Evolutionary conservation across 2,113 vertebrate species (phyloP).

Genomic region (Channa argus): DNA sequence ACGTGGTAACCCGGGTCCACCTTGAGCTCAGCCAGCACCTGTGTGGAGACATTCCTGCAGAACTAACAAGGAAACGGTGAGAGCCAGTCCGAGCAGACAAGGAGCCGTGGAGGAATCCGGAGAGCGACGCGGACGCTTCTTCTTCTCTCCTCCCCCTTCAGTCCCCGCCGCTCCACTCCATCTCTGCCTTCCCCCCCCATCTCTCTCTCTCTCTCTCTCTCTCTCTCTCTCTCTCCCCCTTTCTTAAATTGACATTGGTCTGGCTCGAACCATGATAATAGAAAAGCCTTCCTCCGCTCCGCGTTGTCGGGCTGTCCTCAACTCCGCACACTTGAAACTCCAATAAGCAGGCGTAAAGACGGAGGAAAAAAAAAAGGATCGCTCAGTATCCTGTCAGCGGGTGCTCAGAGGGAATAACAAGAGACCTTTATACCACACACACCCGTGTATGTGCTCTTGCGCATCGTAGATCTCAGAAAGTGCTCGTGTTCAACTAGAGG

Average conservation of each 20-base stretch:
- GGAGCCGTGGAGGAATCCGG: slow-evolving; percentile 74
- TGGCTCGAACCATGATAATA: slow-evolving; percentile 83
- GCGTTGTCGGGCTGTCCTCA: slow-evolving; percentile 69
- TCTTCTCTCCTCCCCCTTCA: slow-evolving; percentile 91
- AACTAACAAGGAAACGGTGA: slow-evolving; percentile 59
- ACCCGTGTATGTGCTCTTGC: slow-evolving; percentile 50
- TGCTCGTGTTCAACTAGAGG: slow-evolving; percentile 60
- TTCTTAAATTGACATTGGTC: slow-evolving; percentile 83
- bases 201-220: slow-evolving; percentile 74
- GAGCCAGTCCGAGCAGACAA: slow-evolving; percentile 71
- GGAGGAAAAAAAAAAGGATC: slow-evolving; percentile 15
- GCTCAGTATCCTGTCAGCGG: slow-evolving; percentile 58
- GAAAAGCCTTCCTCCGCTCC: slow-evolving; percentile 73
- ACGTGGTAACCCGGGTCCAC: too few species aligned
- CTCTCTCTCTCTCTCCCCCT: slow-evolving; percentile 80
- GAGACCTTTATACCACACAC: slow-evolving; percentile 55
- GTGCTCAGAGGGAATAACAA: slow-evolving; percentile 58
- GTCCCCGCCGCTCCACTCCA: slow-evolving; percentile 83
- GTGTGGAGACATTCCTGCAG: slow-evolving; percentile 89
- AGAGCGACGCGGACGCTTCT: slow-evolving; percentile 84
- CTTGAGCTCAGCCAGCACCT: slow-evolving; percentile 20
- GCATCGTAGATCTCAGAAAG: slow-evolving; percentile 61
- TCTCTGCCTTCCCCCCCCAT: slow-evolving; percentile 83
- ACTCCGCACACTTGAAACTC: slow-evolving; percentile 73
- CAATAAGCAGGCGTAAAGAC: slow-evolving; percentile 59